Evolutionary conservation across 2,113 vertebrate genomes (phyloP).

Genomic region (Rhinichthys klamathensis): DNA sequence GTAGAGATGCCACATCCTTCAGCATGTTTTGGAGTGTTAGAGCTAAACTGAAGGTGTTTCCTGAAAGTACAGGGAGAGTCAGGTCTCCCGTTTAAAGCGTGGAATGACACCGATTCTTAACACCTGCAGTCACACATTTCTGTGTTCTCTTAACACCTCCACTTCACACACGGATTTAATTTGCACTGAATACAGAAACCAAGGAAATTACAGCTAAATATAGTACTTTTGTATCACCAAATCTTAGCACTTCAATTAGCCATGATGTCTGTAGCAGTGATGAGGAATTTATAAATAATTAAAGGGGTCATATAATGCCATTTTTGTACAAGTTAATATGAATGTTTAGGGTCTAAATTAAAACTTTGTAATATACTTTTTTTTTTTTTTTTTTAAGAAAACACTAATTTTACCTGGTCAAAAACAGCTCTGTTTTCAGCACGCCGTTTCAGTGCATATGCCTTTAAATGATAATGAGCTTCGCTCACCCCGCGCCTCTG

Average conservation of each 20-base stretch:
- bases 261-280: not conserved
- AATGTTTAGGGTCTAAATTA: too few species aligned
- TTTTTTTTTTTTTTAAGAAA: too few species aligned
- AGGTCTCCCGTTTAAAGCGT: conserved; percentile 33
- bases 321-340: too few species aligned
- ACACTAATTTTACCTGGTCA: too few species aligned
- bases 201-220: conserved; percentile 44
- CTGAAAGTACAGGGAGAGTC: conserved; percentile 29
- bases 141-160: conserved; percentile 49
- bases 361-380: too few species aligned
- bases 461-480: too few species aligned
- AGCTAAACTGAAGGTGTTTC: conserved; percentile 30
- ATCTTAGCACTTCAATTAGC: conserved; percentile 10
- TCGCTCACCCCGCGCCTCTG: too few species aligned
- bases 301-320: too few species aligned
- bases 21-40: not conserved
- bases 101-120: conserved; percentile 39
- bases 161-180: conserved; percentile 38
- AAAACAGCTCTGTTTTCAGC: too few species aligned
- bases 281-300: not conserved
- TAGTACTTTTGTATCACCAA: conserved; percentile 11
- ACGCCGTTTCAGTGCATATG: too few species aligned
- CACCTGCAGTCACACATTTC: conserved; percentile 40
- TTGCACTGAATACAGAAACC: conserved; percentile 53
- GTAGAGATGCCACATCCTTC: conserved; percentile 1